Base-by-base conservation (phyloP, 2,888 invertebrate genomes). In the Drosophila mercatorum region DNA sequence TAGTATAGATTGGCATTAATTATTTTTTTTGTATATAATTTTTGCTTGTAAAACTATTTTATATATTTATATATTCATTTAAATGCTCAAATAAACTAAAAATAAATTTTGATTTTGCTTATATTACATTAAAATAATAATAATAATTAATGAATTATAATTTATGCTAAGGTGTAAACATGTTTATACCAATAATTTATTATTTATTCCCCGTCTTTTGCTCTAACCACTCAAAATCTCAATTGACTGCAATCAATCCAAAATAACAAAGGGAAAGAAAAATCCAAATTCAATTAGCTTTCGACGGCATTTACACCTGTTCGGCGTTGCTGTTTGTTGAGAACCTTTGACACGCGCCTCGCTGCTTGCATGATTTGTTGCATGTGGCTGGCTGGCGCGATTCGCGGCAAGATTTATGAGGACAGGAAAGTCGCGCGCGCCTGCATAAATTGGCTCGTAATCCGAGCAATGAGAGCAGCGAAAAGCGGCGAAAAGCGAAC, bases 391-490 rank as follows among this genome's bases (percentile, higher is more conserved):
- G 31, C 49, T 34, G 49, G 59, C 66, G 70, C 71, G 68, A 75
- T 73, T 81, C 69, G 80, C 76, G 87, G 67, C 66, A 81, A 72
- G 88, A 89, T 84, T 87, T 89, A 87, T 89, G 84, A 75, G 68
- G 40, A 44, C 71, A 72, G 73, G 72, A 72, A 89, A 70, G 68
- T 69, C 28, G 55, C 63, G 80, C 67, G 80, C 73, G 82, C 77
- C 55, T 68, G 90, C 83, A 89, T 89, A 89, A 89, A 86, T 88
- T 89, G 84, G 61, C 68, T 66, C 63, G 84, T 83, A 86, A 88
- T 86, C 89, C 58, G 71, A 76, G 80, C 51, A 26, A 34, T 36
- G 55, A 43, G 41, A 22, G 58, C 61, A 67, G 43, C 49, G 56
- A 74, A 71, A 66, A 66, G 74, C 47, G 65, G 43, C 49, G 56